A percentile compares a stretch with the other conserved stretches of the same genome.
Evolutionary conservation across 2,113 vertebrate genomes (phyloP).

Genomic region (Enhydra lutris): DNA sequence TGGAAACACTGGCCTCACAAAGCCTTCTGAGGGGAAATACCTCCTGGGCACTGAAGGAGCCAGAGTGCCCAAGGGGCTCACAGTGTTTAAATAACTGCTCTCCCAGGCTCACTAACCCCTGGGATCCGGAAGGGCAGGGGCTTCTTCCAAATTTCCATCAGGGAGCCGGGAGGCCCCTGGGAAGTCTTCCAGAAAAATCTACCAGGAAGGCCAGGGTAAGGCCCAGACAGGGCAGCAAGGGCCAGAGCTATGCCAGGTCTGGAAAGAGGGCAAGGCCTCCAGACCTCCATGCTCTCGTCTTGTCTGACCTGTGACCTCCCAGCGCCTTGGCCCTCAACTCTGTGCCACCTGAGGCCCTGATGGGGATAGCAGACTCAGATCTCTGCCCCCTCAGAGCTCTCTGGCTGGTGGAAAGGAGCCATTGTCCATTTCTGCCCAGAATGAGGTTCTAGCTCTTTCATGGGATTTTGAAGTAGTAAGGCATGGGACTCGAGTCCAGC

Average conservation of each 20-base stretch:
- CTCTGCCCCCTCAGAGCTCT: background rate
- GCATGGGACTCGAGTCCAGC: background rate
- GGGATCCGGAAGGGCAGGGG: accelerated
- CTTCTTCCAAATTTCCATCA: background rate
- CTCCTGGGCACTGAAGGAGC: background rate
- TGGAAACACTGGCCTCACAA: background rate
- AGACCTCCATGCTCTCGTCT: background rate
- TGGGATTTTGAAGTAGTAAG: background rate
- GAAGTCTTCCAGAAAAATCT: background rate
- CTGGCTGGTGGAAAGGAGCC: background rate
- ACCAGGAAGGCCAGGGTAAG: background rate
- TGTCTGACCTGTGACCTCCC: background rate
- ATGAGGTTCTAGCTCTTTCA: background rate
- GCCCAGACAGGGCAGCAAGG: background rate
- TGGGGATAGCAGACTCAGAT: no score
- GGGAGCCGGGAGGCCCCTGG: background rate
- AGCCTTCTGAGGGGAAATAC: background rate
- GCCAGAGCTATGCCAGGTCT: background rate
- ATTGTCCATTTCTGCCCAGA: background rate
- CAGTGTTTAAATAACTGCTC: background rate
- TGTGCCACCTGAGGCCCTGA: accelerated
- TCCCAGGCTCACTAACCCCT: background rate
- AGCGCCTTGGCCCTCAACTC: no score
- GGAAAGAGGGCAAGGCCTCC: background rate
- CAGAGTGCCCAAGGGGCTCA: background rate